Conservation (phyloP, 2,113 vertebrate genomes). For the Osmerus mordax region DNA sequence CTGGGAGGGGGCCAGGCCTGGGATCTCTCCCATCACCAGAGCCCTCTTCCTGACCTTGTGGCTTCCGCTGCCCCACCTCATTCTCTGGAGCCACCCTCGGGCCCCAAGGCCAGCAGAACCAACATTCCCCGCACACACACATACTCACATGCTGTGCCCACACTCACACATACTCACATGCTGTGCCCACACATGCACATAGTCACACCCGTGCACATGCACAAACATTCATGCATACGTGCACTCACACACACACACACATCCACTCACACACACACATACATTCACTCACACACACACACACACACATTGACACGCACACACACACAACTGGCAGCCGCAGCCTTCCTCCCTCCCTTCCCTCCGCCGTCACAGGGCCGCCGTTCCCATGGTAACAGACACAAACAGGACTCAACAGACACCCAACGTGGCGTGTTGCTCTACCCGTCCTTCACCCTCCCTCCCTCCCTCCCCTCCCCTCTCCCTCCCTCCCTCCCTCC, state of each 20-base stretch:
- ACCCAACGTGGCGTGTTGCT: constrained; percentile 14
- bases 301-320: background rate
- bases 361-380: constrained; percentile 21
- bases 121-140: too few species aligned
- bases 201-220: too few species aligned
- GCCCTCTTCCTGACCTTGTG: too few species aligned
- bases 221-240: background rate
- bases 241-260: background rate
- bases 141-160: background rate
- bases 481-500: constrained; percentile 18
- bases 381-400: constrained; percentile 58
- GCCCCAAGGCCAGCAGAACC: too few species aligned
- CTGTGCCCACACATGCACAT: background rate
- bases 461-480: constrained; percentile 10
- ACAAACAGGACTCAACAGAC: constrained; percentile 71
- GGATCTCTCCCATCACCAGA: too few species aligned
- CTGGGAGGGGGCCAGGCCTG: too few species aligned
- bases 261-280: background rate
- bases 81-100: too few species aligned
- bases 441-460: constrained; percentile 17
- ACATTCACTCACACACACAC: background rate
- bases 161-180: background rate
- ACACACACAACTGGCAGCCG: background rate
- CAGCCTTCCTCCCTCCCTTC: constrained; percentile 2
- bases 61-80: too few species aligned